phyloP scores from a whole-genome alignment of 2,113 vertebrate genomes.

The Calonectris borealis region DNA sequence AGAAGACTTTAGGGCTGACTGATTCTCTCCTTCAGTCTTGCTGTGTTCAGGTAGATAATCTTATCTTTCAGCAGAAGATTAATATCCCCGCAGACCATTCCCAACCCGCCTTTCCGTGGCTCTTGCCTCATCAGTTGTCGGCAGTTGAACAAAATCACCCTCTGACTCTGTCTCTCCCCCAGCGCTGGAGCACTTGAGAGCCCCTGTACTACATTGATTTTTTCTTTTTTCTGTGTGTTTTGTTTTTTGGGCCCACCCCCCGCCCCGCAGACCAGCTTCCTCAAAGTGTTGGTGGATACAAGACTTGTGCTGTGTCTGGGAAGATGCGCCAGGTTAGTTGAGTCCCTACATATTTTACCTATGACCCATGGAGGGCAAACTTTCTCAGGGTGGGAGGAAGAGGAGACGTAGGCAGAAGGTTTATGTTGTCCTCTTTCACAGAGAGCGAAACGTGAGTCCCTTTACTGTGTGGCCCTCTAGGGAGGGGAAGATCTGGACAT shows the following conservation, averaged over 20 bases:
- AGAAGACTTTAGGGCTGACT: background rate
- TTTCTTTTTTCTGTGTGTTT: background rate
- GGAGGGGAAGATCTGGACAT: background rate
- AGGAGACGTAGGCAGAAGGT: background rate
- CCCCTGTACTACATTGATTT: background rate
- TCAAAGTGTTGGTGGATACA: background rate
- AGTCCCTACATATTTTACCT: background rate
- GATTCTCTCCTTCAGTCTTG: constrained; percentile 4
- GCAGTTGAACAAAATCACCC: background rate
- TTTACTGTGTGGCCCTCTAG: background rate
- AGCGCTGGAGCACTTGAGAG: background rate
- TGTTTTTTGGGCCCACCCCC: too few relatives aligned
- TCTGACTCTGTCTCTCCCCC: background rate
- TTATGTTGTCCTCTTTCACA: background rate
- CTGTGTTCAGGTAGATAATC: constrained; percentile 15
- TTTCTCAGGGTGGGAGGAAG: background rate
- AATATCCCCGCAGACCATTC: background rate
- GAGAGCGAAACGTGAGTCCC: background rate
- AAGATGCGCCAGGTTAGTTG: background rate
- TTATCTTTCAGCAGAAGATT: constrained; percentile 15
- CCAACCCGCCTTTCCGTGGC: background rate
- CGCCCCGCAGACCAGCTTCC: background rate
- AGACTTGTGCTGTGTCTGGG: background rate
- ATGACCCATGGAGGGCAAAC: background rate
- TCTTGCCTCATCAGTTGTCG: background rate